These are phyloP conservation scores for Rhabdornis inornatus DNA, from an alignment of 2,113 vertebrate species.

Conservation along the genomic window DNA sequence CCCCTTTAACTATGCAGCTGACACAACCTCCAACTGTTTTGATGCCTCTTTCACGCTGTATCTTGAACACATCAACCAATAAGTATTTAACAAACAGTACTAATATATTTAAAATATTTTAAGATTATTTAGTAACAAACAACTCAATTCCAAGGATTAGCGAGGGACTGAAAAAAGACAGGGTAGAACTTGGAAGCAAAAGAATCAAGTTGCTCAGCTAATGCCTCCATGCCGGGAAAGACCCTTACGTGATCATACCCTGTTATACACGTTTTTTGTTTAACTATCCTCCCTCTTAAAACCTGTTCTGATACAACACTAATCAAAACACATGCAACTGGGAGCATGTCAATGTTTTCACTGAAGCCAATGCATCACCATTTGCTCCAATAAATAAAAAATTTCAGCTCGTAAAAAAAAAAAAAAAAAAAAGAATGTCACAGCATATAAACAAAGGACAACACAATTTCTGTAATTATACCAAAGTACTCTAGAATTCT, in stretches of 20 bases:
- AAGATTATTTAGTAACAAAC: background rate
- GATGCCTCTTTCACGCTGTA: background rate
- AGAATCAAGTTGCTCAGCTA: background rate
- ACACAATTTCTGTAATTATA: background rate
- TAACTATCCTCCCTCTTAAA: background rate
- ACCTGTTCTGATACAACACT: background rate
- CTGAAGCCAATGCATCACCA: background rate
- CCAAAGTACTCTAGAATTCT: background rate
- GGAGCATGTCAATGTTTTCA: background rate
- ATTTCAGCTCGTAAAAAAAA: background rate
- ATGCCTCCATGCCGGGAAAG: background rate
- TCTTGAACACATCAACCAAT: background rate
- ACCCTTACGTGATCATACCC: background rate
- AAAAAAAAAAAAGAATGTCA: background rate
- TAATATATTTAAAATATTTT: background rate
- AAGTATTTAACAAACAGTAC: background rate
- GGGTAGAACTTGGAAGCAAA: background rate
- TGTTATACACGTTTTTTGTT: rapidly evolving
- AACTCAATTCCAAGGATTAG: background rate
- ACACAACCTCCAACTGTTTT: background rate
- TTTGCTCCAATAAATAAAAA: background rate
- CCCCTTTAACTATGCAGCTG: background rate
- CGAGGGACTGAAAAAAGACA: background rate
- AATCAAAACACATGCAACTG: background rate
- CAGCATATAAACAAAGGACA: background rate